These are phyloP conservation scores for Brachymystax lenok DNA, from an alignment of 2,797 vertebrate species.

Conservation along the genomic window DNA sequence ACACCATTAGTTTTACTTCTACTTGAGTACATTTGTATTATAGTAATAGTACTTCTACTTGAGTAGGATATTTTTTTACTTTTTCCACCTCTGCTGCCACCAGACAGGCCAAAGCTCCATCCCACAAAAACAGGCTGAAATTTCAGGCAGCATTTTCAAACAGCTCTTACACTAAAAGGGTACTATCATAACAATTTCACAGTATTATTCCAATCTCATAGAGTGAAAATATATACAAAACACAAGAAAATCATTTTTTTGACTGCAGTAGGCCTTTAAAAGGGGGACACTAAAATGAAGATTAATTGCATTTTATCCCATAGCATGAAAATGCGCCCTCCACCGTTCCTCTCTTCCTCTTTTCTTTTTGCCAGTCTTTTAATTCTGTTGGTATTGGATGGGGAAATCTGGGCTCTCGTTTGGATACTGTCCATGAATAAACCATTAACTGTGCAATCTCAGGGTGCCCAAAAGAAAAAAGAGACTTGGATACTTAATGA, in stretches of 20 bases:
- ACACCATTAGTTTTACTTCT: no score
- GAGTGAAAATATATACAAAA: conserved; percentile 29
- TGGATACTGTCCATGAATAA: conserved; percentile 66
- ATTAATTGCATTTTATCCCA: conserved; percentile 44
- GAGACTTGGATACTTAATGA: conserved; percentile 51
- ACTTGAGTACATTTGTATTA: no score
- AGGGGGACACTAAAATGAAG: conserved; percentile 40
- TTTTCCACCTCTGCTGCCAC: no score
- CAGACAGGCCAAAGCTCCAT: no score
- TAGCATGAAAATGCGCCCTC: conserved; percentile 30
- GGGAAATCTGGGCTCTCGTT: conserved; percentile 59
- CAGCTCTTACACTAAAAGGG: conserved; percentile 16
- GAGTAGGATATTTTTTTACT: no score
- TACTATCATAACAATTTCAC: conserved; percentile 47
- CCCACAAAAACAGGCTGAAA: no score
- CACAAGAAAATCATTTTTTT: conserved; percentile 27
- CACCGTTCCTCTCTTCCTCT: conserved; percentile 25
- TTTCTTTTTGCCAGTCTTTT: conserved; percentile 37
- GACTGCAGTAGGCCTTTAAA: conserved; percentile 44
- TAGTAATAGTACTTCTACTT: no score
- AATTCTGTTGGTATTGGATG: conserved; percentile 59
- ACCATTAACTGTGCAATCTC: conserved; percentile 58
- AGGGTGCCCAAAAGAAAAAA: conserved; percentile 19
- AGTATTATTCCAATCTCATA: conserved; percentile 30
- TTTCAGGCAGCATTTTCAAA: no score